Conservation (phyloP, 2,888 invertebrate genomes). For the Brenthis daphne region DNA sequence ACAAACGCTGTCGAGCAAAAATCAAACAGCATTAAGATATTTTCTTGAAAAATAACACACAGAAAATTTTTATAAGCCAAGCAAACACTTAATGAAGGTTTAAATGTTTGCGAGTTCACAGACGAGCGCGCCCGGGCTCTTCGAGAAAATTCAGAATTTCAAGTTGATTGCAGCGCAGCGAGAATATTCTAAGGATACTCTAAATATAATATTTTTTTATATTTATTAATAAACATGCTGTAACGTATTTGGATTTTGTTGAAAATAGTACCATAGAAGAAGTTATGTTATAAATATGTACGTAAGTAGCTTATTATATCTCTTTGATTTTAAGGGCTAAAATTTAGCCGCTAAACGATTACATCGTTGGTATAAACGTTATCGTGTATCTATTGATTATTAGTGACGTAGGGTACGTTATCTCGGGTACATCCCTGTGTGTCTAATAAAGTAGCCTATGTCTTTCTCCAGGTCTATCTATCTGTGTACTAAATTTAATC, state of each 20-base stretch:
- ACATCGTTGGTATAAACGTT: no score
- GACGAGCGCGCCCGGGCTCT: constrained; percentile 48
- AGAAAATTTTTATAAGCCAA: constrained; percentile 64
- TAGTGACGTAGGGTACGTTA: no score
- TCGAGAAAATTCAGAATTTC: constrained; percentile 47
- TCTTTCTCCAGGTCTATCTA: no score
- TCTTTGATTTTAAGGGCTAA: no score
- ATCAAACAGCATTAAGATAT: constrained; percentile 39
- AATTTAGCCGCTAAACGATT: no score
- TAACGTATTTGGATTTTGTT: background rate
- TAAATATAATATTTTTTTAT: constrained; percentile 1
- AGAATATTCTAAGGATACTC: constrained; percentile 8
- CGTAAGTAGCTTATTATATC: no score
- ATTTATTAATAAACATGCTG: background rate
- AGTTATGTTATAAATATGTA: no score
- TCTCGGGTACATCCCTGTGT: no score
- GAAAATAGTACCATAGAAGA: background rate
- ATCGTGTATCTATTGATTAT: no score
- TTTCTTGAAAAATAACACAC: constrained; percentile 39
- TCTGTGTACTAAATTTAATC: no score
- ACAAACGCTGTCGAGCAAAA: constrained; percentile 14
- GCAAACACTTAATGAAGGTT: constrained; percentile 75
- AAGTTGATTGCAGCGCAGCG: constrained; percentile 45
- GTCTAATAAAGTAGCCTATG: no score
- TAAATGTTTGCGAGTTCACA: constrained; percentile 72